Evolutionary conservation across 2,888 invertebrate species (phyloP).

Genomic region (Heteromyza rotundicornis): DNA sequence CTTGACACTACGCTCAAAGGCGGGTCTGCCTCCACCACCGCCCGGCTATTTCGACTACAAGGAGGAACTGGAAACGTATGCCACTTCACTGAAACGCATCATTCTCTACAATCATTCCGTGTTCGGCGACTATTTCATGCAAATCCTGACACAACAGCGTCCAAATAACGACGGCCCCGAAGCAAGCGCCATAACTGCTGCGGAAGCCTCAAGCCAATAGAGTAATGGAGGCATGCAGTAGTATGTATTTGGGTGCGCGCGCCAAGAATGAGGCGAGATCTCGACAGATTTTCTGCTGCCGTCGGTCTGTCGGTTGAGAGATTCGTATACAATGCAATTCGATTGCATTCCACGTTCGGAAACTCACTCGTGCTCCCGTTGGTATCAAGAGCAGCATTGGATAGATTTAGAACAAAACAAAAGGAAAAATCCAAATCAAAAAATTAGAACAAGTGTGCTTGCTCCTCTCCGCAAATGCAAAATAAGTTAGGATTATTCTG

Average conservation of each 20-base stretch:
- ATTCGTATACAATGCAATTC: too few species aligned
- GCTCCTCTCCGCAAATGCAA: too few species aligned
- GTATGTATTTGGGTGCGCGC: constrained; percentile 1
- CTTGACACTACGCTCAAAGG: constrained; percentile 47
- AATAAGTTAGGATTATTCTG: too few species aligned
- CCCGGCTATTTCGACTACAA: constrained; percentile 58
- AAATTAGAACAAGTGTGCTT: too few species aligned
- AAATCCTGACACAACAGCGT: constrained; percentile 47
- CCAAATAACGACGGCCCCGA: neutral
- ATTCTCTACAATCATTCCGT: constrained; percentile 62
- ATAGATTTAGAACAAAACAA: neutral
- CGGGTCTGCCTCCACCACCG: constrained; percentile 47
- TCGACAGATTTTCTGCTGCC: neutral
- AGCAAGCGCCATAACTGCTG: neutral
- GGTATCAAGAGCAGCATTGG: constrained; percentile 12
- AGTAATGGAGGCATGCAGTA: constrained; percentile 3
- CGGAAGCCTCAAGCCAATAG: neutral
- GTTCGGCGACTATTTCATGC: constrained; percentile 58
- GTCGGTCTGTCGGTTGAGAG: neutral
- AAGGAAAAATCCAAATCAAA: too few species aligned
- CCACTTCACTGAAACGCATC: constrained; percentile 55
- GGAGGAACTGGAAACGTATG: constrained; percentile 55
- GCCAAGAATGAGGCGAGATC: constrained; percentile 6
- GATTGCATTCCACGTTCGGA: neutral
- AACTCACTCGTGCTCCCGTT: neutral